These are phyloP conservation scores for Myzus persicae DNA, from an alignment of 1,140 invertebrate species.

Conservation along the genomic window DNA sequence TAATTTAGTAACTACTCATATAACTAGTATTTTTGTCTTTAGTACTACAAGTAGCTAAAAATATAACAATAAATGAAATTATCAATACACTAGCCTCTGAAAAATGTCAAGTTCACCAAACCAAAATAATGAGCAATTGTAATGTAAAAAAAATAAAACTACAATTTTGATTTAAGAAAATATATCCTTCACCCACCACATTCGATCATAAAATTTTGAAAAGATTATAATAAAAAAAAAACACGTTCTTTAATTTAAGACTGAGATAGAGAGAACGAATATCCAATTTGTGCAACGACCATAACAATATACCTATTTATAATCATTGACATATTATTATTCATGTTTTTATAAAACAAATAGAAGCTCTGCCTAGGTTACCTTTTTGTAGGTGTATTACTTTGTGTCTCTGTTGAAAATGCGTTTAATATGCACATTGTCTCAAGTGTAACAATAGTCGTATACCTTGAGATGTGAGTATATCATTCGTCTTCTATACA, in stretches of 20 bases:
- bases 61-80: neutral
- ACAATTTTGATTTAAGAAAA: neutral
- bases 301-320: neutral
- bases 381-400: neutral
- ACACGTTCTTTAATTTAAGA: neutral
- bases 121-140: neutral
- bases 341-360: neutral
- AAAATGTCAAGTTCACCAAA: neutral
- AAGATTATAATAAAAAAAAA: too few species aligned
- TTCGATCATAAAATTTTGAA: neutral
- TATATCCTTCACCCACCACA: neutral
- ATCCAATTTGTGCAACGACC: neutral
- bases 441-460: neutral
- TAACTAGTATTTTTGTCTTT: neutral
- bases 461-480: neutral
- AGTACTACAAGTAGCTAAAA: neutral
- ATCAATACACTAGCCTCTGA: neutral
- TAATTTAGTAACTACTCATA: neutral
- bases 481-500: neutral
- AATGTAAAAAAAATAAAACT: neutral
- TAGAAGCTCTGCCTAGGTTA: neutral
- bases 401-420: neutral
- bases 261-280: neutral
- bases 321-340: neutral
- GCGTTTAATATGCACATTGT: neutral